Conservation (phyloP, 2,888 invertebrate genomes). For the Leucania comma region DNA sequence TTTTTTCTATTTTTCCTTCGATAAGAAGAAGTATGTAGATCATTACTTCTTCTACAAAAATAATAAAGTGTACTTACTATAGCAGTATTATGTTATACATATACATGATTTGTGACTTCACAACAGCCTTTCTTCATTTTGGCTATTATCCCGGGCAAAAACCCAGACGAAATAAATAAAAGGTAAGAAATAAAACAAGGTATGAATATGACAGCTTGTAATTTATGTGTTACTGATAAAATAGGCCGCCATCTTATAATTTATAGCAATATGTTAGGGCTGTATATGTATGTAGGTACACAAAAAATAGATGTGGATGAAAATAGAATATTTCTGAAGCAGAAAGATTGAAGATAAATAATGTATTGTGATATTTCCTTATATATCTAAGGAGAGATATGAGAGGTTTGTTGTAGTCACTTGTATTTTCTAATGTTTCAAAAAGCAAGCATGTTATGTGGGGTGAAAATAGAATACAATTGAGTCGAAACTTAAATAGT, state of each 20-base stretch:
- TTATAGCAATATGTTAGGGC: constrained; percentile 32
- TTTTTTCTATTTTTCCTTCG: too few species aligned
- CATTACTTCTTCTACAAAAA: not conserved
- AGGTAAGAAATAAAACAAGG: constrained; percentile 20
- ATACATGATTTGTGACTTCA: constrained; percentile 8
- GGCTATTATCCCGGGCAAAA: not conserved
- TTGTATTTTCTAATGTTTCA: not conserved
- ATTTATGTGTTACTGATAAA: constrained; percentile 40
- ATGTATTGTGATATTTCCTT: constrained; percentile 34
- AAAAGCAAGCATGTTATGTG: not conserved
- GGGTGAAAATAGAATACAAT: not conserved
- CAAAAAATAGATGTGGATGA: constrained; percentile 24
- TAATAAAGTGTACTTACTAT: not conserved
- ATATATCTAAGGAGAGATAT: not conserved
- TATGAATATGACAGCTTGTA: constrained; percentile 19
- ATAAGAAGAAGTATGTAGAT: too few species aligned
- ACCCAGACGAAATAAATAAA: constrained; percentile 21
- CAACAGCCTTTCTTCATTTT: not conserved
- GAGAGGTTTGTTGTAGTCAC: not conserved
- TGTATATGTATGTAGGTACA: constrained; percentile 10
- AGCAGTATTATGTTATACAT: not conserved
- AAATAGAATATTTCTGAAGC: constrained; percentile 34
- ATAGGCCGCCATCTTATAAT: constrained; percentile 18
- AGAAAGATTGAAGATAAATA: constrained; percentile 29
- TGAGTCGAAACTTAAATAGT: not conserved